A percentile compares a stretch with the other conserved stretches of the same genome.
phyloP scores from a whole-genome alignment of 2,113 vertebrate genomes.

The Heterochromis multidens region DNA sequence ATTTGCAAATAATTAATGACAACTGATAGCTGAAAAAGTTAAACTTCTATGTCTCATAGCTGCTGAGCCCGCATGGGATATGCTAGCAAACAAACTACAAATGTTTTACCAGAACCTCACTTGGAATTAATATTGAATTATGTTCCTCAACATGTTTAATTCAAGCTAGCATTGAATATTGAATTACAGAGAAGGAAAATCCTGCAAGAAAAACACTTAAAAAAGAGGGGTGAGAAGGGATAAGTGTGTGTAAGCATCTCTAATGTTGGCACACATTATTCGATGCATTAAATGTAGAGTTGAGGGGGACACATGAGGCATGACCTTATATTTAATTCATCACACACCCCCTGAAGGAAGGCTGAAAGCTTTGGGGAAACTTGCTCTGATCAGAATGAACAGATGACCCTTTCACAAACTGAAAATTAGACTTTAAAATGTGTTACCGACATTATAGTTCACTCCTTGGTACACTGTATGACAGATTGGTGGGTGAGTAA shows the following conservation, averaged over 20 bases:
- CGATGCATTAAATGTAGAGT: neutral
- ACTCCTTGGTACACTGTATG: neutral
- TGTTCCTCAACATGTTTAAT: conserved; percentile 55
- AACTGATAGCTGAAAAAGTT: neutral
- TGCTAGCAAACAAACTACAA: conserved; percentile 14
- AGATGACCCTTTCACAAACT: neutral
- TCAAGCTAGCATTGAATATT: conserved; percentile 26
- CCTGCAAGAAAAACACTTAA: neutral
- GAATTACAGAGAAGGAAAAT: neutral
- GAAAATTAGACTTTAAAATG: neutral
- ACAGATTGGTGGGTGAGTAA: neutral
- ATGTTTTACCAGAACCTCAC: conserved; percentile 20
- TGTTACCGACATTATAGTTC: neutral
- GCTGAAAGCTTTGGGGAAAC: neutral
- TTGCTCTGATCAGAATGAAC: neutral
- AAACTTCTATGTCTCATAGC: neutral
- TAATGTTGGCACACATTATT: conserved; percentile 1
- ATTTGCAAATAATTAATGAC: conserved; percentile 39
- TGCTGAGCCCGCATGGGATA: neutral
- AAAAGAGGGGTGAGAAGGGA: neutral
- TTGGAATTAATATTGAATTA: conserved; percentile 33
- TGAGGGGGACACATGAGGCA: neutral
- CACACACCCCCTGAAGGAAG: neutral
- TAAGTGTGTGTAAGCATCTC: neutral
- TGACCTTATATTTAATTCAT: conserved; percentile 28